A percentile compares a stretch with the other conserved stretches of the same genome.
phyloP scores from a whole-genome alignment of 2,797 vertebrate species.

The Nyctibius grandis region DNA sequence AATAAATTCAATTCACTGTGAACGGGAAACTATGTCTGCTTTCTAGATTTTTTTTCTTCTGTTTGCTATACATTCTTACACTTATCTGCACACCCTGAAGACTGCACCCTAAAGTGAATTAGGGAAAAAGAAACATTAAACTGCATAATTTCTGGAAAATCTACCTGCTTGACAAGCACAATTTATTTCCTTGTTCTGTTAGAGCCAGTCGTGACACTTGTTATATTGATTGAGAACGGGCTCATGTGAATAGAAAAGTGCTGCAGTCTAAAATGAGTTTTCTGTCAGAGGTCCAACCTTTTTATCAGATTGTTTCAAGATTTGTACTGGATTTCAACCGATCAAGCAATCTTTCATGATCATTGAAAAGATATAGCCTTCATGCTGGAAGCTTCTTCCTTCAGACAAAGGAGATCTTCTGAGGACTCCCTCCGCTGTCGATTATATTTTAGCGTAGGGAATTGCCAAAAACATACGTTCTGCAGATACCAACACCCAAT shows the following conservation, averaged over 20 bases:
- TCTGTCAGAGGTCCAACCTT: neutral
- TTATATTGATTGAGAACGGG: neutral
- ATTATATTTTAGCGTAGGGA: neutral
- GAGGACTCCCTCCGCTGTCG: neutral
- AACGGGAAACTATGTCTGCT: neutral
- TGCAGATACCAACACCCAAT: neutral
- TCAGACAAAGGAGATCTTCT: neutral
- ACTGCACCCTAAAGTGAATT: neutral
- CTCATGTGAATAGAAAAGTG: neutral
- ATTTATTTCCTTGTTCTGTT: neutral
- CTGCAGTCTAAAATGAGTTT: neutral
- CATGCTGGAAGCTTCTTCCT: neutral
- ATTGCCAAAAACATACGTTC: neutral
- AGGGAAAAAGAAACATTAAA: neutral
- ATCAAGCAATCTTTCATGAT: neutral
- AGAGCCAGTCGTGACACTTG: neutral
- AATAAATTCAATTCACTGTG: neutral
- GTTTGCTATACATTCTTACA: neutral
- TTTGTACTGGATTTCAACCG: neutral
- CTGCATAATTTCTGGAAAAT: neutral
- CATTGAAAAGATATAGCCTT: neutral
- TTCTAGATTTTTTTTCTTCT: neutral
- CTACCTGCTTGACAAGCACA: neutral
- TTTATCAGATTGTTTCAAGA: neutral
- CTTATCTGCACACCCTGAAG: neutral